Evolutionary conservation across 1,140 invertebrate species (phyloP).

Genomic region (Brachystomella parvula): DNA sequence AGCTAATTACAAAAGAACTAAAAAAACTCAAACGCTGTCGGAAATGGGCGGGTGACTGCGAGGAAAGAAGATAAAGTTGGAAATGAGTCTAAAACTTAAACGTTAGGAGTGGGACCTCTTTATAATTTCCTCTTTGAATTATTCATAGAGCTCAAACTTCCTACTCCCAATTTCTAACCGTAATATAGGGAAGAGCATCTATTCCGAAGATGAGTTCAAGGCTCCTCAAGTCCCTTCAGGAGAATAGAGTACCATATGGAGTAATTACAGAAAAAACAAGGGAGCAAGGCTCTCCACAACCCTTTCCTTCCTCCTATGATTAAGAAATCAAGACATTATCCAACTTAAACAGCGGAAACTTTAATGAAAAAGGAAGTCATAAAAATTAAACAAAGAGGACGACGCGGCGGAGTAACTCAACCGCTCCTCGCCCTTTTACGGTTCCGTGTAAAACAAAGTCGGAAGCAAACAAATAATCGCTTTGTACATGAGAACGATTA

Average conservation of each 20-base stretch:
- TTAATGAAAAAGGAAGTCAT: constrained; percentile 26
- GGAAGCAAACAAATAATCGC: constrained; percentile 10
- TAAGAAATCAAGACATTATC: neutral
- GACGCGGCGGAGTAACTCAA: neutral
- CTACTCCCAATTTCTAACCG: neutral
- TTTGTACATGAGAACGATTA: neutral
- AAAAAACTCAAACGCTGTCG: constrained; percentile 17
- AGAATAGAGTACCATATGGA: neutral
- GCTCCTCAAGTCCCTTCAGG: neutral
- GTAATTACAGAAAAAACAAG: neutral
- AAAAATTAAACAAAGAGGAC: constrained; percentile 18
- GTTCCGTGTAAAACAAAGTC: too few species aligned
- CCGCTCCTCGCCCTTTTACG: too few species aligned
- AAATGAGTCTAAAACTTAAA: neutral
- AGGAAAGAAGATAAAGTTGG: constrained; percentile 13
- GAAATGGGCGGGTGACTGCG: constrained; percentile 18
- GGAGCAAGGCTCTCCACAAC: neutral
- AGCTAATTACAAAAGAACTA: too few species aligned
- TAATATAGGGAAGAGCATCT: neutral
- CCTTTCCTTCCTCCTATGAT: constrained; percentile 2
- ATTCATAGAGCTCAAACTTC: constrained; percentile 18
- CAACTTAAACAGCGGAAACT: neutral
- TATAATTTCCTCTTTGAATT: constrained; percentile 27
- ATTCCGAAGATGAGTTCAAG: neutral
- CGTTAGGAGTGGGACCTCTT: neutral